Conservation (phyloP, 1,140 invertebrate genomes). For the Hycleus phaleratus region DNA sequence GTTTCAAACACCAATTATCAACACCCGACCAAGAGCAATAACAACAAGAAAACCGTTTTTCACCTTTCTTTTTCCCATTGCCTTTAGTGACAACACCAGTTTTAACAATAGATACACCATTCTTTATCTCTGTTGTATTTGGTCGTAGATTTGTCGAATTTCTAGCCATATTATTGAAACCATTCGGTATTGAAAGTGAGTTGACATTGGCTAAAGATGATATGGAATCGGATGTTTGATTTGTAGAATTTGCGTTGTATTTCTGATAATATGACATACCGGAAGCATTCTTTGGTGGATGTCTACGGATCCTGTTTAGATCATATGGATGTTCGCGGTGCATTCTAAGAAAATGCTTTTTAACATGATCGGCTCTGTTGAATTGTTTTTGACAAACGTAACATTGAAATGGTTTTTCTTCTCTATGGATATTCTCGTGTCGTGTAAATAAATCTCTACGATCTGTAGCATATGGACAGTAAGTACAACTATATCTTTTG, state of each 20-base stretch:
- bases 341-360: slow-evolving; percentile 88
- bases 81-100: slow-evolving; percentile 23
- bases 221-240: slow-evolving; percentile 27
- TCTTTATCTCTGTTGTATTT: slow-evolving; percentile 20
- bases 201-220: slow-evolving; percentile 29
- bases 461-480: slow-evolving; percentile 85
- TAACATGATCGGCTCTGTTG: slow-evolving; percentile 90
- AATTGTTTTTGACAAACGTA: slow-evolving; percentile 88
- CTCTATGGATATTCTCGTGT: slow-evolving; percentile 92
- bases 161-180: slow-evolving; percentile 33
- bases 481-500: slow-evolving; percentile 77
- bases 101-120: slow-evolving; percentile 22
- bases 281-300: slow-evolving; percentile 45
- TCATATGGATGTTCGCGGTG: slow-evolving; percentile 80
- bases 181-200: slow-evolving; percentile 35
- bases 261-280: slow-evolving; percentile 45
- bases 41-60: slow-evolving; percentile 62
- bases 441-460: slow-evolving; percentile 88
- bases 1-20: slow-evolving; percentile 89
- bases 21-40: slow-evolving; percentile 86
- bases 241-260: slow-evolving; percentile 29
- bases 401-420: slow-evolving; percentile 89
- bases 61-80: slow-evolving; percentile 38
- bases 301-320: slow-evolving; percentile 67
- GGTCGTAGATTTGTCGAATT: slow-evolving; percentile 20